These are phyloP conservation scores for Pseudomyrmex dendroicus DNA, from an alignment of 1,140 invertebrate species.

Conservation along the genomic window DNA sequence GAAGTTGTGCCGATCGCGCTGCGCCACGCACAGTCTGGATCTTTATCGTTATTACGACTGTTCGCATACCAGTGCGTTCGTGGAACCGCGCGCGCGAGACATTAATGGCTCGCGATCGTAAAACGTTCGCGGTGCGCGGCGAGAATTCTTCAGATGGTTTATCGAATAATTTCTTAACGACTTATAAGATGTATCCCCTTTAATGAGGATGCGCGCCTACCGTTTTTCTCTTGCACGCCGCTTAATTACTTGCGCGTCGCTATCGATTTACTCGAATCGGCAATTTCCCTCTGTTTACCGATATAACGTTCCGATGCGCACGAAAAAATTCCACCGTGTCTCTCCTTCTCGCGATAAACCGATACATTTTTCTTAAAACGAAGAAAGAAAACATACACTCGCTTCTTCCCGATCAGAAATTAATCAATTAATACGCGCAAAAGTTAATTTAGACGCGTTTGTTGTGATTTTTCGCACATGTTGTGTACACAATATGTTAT, in stretches of 20 bases:
- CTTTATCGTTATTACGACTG: slow-evolving; percentile 79
- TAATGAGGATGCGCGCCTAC: slow-evolving; percentile 23
- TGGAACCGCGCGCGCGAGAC: slow-evolving; percentile 52
- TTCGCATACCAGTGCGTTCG: slow-evolving; percentile 61
- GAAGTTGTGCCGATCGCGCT: slow-evolving; percentile 47
- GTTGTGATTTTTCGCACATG: no score
- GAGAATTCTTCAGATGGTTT: slow-evolving; percentile 56
- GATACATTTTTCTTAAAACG: neutral
- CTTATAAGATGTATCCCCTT: neutral
- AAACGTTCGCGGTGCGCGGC: slow-evolving; percentile 36
- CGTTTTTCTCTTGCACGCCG: neutral
- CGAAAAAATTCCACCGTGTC: neutral
- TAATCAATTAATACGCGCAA: neutral
- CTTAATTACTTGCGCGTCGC: neutral
- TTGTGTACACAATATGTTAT: no score
- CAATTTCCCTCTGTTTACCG: neutral
- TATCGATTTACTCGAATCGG: slow-evolving; percentile 42
- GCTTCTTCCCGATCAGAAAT: neutral
- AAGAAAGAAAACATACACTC: no score
- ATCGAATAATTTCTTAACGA: slow-evolving; percentile 68
- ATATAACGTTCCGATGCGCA: slow-evolving; percentile 8
- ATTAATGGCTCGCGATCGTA: slow-evolving; percentile 69
- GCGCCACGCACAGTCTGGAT: slow-evolving; percentile 60
- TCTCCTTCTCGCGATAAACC: neutral
- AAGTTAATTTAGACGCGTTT: no score